These are phyloP conservation scores for Acanthochromis polyacanthus DNA, from an alignment of 2,113 vertebrate genomes.

Conservation along the genomic window DNA sequence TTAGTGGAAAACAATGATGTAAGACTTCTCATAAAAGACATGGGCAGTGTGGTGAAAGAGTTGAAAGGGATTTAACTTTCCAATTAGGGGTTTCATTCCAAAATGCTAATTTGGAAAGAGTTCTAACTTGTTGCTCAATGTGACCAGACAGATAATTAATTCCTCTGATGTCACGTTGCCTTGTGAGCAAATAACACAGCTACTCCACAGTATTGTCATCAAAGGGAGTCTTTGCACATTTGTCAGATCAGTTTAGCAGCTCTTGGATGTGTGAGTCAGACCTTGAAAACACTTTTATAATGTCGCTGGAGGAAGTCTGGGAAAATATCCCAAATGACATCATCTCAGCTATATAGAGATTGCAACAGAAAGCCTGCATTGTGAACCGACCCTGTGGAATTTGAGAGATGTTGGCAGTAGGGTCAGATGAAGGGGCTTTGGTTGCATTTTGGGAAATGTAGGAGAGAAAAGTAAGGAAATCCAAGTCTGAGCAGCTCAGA, in stretches of 20 bases:
- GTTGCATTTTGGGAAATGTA: constrained; percentile 10
- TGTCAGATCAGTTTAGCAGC: neutral
- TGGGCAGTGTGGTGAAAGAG: constrained; percentile 8
- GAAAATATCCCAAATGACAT: constrained; percentile 40
- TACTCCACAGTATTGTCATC: neutral
- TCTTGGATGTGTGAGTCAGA: neutral
- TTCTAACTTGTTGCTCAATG: constrained; percentile 5
- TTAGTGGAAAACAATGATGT: constrained; percentile 37
- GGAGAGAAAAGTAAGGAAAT: neutral
- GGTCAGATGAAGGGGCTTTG: neutral
- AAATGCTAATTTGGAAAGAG: constrained; percentile 41
- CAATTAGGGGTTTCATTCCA: constrained; percentile 29
- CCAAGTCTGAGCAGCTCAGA: neutral
- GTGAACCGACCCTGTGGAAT: constrained; percentile 52
- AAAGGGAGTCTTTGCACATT: neutral
- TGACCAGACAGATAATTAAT: neutral
- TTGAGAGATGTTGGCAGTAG: constrained; percentile 34
- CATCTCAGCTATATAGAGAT: neutral
- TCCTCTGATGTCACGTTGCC: constrained; percentile 5
- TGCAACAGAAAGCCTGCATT: constrained; percentile 55
- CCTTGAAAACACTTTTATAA: neutral
- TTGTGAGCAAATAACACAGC: neutral
- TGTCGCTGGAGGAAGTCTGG: constrained; percentile 22
- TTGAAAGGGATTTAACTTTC: constrained; percentile 13
- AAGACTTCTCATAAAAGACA: constrained; percentile 7